phyloP scores from a whole-genome alignment of 2,113 vertebrate species.

The Callionymus lyra region DNA sequence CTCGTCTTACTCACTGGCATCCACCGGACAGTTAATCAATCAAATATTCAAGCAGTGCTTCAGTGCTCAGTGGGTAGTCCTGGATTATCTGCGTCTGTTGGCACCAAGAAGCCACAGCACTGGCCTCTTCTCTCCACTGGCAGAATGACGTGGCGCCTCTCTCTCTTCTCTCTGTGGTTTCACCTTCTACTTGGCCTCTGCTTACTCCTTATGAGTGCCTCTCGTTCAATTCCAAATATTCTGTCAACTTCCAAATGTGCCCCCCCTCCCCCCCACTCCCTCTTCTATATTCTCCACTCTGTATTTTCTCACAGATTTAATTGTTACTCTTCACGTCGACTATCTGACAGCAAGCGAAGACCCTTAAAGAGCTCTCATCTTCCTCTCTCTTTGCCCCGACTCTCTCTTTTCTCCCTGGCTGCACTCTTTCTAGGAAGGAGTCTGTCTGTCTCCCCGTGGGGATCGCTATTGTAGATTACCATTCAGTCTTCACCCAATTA shows the following conservation, averaged over 20 bases:
- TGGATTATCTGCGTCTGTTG: conserved; percentile 64
- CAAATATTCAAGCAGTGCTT: conserved; percentile 73
- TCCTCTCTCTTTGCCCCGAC: conserved; percentile 40
- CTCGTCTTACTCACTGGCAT: conserved; percentile 59
- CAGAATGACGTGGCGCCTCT: conserved; percentile 40
- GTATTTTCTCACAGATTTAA: conserved; percentile 46
- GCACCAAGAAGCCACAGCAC: conserved; percentile 62
- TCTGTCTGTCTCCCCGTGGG: conserved; percentile 53
- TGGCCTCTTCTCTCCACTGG: conserved; percentile 53
- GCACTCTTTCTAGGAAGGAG: conserved; percentile 55
- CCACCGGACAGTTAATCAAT: conserved; percentile 72
- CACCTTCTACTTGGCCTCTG: conserved; percentile 30
- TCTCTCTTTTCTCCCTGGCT: conserved; percentile 34
- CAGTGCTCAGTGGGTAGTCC: conserved; percentile 63
- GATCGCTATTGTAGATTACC: conserved; percentile 69
- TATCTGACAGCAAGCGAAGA: conserved; percentile 55
- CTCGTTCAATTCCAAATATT: conserved; percentile 22
- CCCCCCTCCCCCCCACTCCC: conserved; percentile 19
- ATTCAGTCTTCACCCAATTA: conserved; percentile 73
- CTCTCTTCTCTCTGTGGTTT: conserved; percentile 7
- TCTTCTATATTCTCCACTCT: conserved; percentile 35
- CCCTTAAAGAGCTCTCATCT: conserved; percentile 61
- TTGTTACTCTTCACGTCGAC: conserved; percentile 61
- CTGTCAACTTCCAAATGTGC: conserved; percentile 13
- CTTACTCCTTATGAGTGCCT: conserved; percentile 29